phyloP scores from a whole-genome alignment of 2,797 vertebrate species.

The Cryptoprocta ferox region DNA sequence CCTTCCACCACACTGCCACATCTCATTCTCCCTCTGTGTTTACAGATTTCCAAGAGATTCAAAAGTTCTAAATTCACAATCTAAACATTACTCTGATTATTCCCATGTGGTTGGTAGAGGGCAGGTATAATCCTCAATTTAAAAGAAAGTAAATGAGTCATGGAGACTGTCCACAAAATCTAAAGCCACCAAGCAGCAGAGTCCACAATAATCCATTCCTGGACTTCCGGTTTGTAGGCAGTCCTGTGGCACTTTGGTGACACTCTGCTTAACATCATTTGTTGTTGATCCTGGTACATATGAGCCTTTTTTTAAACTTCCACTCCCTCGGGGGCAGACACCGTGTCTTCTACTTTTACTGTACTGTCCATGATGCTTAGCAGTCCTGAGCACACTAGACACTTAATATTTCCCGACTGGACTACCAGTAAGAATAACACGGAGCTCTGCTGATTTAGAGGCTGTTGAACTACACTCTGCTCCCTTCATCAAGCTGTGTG shows the following conservation, averaged over 20 bases:
- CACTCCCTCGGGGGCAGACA: background rate
- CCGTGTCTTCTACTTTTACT: constrained; percentile 12
- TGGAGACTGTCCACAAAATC: constrained; percentile 22
- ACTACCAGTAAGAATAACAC: constrained; percentile 3
- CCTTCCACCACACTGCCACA: background rate
- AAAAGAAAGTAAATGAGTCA: constrained; percentile 36
- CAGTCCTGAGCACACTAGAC: background rate
- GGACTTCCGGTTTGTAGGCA: constrained; percentile 18
- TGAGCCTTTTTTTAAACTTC: constrained; percentile 26
- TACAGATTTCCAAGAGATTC: constrained; percentile 7
- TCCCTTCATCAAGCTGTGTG: background rate
- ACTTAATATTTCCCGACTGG: constrained; percentile 9
- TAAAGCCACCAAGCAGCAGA: background rate
- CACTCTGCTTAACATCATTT: background rate
- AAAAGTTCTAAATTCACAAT: background rate
- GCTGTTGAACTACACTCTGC: constrained; percentile 11
- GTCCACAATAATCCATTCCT: background rate
- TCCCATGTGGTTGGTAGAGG: constrained; percentile 6
- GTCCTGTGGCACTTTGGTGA: background rate
- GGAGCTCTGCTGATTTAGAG: background rate
- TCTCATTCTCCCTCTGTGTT: background rate
- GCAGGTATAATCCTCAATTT: constrained; percentile 3
- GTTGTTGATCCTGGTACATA: background rate
- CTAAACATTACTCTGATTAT: constrained; percentile 24
- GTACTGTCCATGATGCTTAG: background rate